Evolutionary conservation across 2,797 vertebrate species (phyloP).

Genomic region (Takifugu ocellatus): DNA sequence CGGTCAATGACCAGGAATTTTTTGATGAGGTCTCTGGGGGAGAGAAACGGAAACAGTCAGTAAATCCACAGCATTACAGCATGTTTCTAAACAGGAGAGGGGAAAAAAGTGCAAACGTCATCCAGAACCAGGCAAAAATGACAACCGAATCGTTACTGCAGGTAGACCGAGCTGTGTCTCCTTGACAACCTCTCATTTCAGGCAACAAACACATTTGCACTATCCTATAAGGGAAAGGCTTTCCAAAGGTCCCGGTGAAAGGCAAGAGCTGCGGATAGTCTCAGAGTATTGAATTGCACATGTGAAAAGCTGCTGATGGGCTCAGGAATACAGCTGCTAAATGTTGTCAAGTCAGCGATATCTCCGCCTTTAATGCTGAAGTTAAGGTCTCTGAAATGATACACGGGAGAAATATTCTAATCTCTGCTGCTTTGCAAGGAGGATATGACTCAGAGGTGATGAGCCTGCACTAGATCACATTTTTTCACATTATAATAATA

Average conservation of each 20-base stretch:
- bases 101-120: constrained; percentile 3
- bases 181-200: constrained; percentile 17
- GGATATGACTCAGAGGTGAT: too few species aligned
- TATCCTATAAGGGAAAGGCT: neutral
- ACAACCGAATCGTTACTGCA: constrained; percentile 12
- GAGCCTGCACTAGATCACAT: too few species aligned
- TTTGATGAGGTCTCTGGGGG: constrained; percentile 90
- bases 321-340: constrained; percentile 29
- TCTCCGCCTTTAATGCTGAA: neutral
- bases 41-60: constrained; percentile 14
- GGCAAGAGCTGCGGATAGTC: constrained; percentile 13
- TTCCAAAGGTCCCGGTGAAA: constrained; percentile 5
- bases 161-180: constrained; percentile 4
- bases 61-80: constrained; percentile 12
- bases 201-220: neutral
- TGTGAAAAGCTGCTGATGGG: constrained; percentile 10
- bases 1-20: constrained; percentile 93
- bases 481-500: too few species aligned
- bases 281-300: constrained; percentile 9
- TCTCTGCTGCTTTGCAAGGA: neutral
- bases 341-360: constrained; percentile 25
- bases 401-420: constrained; percentile 13
- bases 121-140: constrained; percentile 1
- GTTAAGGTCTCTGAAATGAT: constrained; percentile 1
- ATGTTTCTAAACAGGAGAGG: neutral